Evolutionary conservation across 2,797 vertebrate species (phyloP), one percentile per base, ranked within the genome.

Genomic region (Xenopus petersii): DNA sequence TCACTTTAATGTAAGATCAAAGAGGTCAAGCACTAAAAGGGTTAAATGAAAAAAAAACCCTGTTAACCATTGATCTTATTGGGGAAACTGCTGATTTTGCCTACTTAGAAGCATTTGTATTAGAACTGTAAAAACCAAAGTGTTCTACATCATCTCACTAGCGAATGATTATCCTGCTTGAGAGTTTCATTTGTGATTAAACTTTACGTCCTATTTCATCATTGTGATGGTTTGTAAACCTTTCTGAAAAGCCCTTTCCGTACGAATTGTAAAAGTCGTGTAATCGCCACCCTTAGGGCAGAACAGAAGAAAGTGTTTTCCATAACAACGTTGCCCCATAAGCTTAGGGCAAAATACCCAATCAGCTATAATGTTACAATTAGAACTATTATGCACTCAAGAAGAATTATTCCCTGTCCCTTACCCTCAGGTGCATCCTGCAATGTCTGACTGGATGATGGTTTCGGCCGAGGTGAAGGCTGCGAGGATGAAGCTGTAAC

Each of bases 381-480:
- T 42, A 58, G n/a, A 70, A 26, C 54, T 5, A 48, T 30, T 15
- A 69, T 60, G 36, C 48, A 13, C 9, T 70, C 10, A 60, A 21
- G 10, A 24, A 70, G 42, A 21, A 69, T 36, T 71, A 0, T 13
- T 70, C 3, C 1, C n/a, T 74, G 81, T 74, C 71, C 70, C 82
- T 85, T 93, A 98, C 95, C 95, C 83, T 90, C 82, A 81, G 96
- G 96, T 79, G 89, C 84, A 81, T 91, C 92, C 92, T 96, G 93
- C 84, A 93, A 87, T 8, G 95, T 98, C 82, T 85, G 91, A 89
- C 93, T 93, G 80, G 90, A 88, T 82, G 91, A 88, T 81, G 93
- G 87, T 71, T 84, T 94, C 94, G 15, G 84, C 89, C 83, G 92
- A 89, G 73, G 95, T 95, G 81, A 95, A 99, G 62, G 91, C 94